phyloP scores from a whole-genome alignment of 2,797 vertebrate genomes.

The Phoebastria nigripes region DNA sequence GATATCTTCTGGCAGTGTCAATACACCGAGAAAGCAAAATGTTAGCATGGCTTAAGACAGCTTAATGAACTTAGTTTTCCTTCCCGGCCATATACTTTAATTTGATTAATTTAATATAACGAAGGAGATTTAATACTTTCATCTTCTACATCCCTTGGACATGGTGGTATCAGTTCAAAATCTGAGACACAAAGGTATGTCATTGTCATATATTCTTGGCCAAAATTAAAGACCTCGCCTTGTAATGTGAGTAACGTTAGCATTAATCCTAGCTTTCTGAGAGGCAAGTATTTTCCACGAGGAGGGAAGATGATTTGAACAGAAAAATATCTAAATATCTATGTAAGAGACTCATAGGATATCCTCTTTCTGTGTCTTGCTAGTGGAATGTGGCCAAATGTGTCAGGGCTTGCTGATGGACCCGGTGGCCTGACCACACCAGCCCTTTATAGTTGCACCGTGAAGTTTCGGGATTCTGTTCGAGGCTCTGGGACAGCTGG shows the following conservation, averaged over 20 bases:
- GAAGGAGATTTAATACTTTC: background rate
- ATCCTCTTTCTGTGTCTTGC: background rate
- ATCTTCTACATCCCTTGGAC: background rate
- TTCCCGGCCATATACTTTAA: background rate
- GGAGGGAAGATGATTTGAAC: background rate
- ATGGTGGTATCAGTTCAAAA: background rate
- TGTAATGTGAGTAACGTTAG: background rate
- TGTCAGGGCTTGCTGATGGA: background rate
- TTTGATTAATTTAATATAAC: background rate
- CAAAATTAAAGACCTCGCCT: background rate
- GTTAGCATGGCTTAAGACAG: background rate
- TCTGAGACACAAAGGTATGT: background rate
- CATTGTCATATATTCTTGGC: background rate
- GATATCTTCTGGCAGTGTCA: background rate
- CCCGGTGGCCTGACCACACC: background rate
- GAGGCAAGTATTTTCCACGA: background rate
- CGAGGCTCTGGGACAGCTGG: background rate
- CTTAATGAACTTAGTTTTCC: background rate
- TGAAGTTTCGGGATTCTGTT: background rate
- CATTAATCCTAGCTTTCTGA: slow-evolving; percentile 5
- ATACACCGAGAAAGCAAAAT: background rate
- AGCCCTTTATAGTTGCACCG: background rate
- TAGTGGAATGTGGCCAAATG: background rate
- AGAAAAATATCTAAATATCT: background rate
- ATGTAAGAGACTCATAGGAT: background rate